Evolutionary conservation across 2,888 invertebrate genomes (phyloP).

Genomic region (Oscheius sp.): DNA sequence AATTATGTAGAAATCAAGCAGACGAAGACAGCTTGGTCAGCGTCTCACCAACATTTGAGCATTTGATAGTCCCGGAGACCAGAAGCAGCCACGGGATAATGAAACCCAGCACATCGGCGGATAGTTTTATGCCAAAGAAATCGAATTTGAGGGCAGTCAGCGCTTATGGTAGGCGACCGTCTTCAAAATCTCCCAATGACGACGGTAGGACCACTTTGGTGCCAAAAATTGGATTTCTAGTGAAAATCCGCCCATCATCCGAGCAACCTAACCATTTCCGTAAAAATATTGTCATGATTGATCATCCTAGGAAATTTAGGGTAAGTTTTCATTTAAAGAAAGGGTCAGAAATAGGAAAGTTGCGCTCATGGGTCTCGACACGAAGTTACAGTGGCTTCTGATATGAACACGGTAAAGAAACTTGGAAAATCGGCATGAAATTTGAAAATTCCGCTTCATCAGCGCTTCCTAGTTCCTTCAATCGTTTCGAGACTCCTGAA

Average conservation of each 20-base stretch:
- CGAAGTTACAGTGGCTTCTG: too few relatives aligned
- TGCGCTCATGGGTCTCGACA: too few relatives aligned
- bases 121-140: background rate
- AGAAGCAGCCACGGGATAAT: background rate
- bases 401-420: too few relatives aligned
- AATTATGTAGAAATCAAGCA: conserved; percentile 22
- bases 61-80: background rate
- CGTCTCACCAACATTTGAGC: conserved; percentile 28
- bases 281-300: conserved; percentile 8
- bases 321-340: too few relatives aligned
- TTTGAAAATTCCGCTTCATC: too few relatives aligned
- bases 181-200: background rate
- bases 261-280: conserved; percentile 1
- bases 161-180: background rate
- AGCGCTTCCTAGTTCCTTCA: too few relatives aligned
- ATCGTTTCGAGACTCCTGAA: too few relatives aligned
- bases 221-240: background rate
- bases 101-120: background rate
- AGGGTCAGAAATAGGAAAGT: background rate
- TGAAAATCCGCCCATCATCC: background rate
- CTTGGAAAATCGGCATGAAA: too few relatives aligned
- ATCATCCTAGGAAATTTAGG: background rate
- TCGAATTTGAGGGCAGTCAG: conserved; percentile 25
- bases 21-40: conserved; percentile 33
- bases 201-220: background rate